phyloP scores from a whole-genome alignment of 2,113 vertebrate genomes.

The Sinocyclocheilus anophthalmus region DNA sequence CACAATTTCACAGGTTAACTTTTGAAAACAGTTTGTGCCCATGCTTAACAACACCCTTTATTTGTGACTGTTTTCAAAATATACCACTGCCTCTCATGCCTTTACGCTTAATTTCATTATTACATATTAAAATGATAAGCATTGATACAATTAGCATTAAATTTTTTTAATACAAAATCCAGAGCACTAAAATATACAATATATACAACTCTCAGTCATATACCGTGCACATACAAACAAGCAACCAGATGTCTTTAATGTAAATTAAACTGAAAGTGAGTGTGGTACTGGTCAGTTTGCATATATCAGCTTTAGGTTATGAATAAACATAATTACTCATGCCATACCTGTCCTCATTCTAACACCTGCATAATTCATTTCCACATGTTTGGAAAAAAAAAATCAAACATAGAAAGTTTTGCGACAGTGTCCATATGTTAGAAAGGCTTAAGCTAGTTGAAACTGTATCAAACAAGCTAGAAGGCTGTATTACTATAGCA shows the following conservation, averaged over 20 bases:
- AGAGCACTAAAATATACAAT: too few relatives aligned
- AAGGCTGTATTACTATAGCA: neutral
- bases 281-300: neutral
- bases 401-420: neutral
- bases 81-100: too few relatives aligned
- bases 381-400: neutral
- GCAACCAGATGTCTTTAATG: neutral
- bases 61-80: too few relatives aligned
- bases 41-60: neutral
- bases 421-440: neutral
- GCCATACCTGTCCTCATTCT: neutral
- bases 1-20: too few relatives aligned
- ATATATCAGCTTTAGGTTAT: neutral
- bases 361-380: neutral
- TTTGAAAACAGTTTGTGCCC: neutral
- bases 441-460: neutral
- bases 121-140: too few relatives aligned
- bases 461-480: neutral
- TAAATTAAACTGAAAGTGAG: neutral
- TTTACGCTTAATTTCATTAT: too few relatives aligned
- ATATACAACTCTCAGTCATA: too few relatives aligned
- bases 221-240: too few relatives aligned
- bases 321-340: neutral
- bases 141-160: neutral
- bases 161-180: too few relatives aligned